These are phyloP conservation scores for Blennius ocellaris DNA, from an alignment of 2,113 vertebrate species.

Conservation along the genomic window DNA sequence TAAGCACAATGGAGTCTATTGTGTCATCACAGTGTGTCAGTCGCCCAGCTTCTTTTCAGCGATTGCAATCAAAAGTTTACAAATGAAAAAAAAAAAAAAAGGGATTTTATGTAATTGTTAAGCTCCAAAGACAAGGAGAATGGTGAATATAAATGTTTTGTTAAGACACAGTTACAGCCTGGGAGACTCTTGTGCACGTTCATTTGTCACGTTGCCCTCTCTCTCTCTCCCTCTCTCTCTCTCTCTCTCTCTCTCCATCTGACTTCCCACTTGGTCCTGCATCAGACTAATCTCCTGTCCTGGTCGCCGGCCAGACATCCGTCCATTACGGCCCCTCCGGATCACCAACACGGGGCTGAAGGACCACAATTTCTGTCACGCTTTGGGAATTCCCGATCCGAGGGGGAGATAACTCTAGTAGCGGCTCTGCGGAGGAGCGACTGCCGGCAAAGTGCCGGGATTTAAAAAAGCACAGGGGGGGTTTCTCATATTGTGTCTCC, in stretches of 20 bases:
- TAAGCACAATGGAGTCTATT: background rate
- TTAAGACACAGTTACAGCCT: too few species aligned
- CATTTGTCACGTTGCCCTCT: too few species aligned
- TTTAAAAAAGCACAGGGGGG: slow-evolving; percentile 37
- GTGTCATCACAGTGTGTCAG: background rate
- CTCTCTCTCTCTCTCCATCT: background rate
- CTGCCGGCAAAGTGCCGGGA: slow-evolving; percentile 10
- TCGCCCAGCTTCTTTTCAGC: slow-evolving; percentile 1
- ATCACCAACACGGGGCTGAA: slow-evolving; percentile 42
- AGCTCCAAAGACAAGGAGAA: background rate
- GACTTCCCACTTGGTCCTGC: slow-evolving; percentile 35
- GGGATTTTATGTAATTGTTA: background rate
- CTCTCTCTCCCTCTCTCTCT: background rate
- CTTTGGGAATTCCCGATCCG: background rate
- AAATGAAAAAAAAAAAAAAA: background rate
- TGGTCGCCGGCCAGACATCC: slow-evolving; percentile 51
- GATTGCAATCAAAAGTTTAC: background rate
- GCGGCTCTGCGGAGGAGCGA: slow-evolving; percentile 3
- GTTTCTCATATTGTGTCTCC: slow-evolving; percentile 21
- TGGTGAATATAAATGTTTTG: background rate
- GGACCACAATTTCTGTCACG: background rate
- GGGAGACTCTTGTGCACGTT: too few species aligned
- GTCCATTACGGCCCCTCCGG: slow-evolving; percentile 23
- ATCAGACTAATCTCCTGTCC: slow-evolving; percentile 53
- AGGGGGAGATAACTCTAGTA: slow-evolving; percentile 1